Percentiles rank a stretch among this genome's conserved stretches.
Evolutionary conservation across 2,888 invertebrate genomes (phyloP).

Genomic region (Tanypteryx hageni): DNA sequence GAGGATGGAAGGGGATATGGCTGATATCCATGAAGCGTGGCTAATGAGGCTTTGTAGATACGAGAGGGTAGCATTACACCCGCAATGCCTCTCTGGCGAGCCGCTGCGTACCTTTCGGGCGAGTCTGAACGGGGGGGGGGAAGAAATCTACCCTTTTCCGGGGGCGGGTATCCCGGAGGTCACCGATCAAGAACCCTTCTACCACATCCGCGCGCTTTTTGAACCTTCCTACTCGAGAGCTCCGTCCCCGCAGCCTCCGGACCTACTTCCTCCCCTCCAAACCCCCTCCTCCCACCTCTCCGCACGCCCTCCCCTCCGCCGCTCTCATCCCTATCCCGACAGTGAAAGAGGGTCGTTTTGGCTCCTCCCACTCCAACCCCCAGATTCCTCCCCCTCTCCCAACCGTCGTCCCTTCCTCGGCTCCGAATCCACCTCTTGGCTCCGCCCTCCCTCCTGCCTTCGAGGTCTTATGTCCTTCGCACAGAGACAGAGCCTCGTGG

Average conservation of each 20-base stretch:
- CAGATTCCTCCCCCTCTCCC: constrained; percentile 2
- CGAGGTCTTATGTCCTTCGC: not conserved
- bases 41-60: not conserved
- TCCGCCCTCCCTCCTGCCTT: not conserved
- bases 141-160: not conserved
- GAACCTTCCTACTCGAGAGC: too few species aligned
- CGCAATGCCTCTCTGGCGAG: not conserved
- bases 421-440: not conserved
- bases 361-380: not conserved
- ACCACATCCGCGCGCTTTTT: too few species aligned
- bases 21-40: not conserved
- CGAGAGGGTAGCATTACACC: not conserved
- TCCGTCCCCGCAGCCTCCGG: not conserved
- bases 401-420: not conserved
- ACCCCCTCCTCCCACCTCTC: not conserved
- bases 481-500: not conserved
- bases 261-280: not conserved
- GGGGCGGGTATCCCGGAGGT: not conserved
- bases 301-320: not conserved
- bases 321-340: not conserved
- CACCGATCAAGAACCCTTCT: not conserved
- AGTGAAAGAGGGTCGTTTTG: not conserved
- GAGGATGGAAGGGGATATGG: not conserved
- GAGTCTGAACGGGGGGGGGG: not conserved
- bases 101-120: too few species aligned